Base-by-base conservation (phyloP, 2,113 vertebrate species). In the Cyanistes caeruleus region DNA sequence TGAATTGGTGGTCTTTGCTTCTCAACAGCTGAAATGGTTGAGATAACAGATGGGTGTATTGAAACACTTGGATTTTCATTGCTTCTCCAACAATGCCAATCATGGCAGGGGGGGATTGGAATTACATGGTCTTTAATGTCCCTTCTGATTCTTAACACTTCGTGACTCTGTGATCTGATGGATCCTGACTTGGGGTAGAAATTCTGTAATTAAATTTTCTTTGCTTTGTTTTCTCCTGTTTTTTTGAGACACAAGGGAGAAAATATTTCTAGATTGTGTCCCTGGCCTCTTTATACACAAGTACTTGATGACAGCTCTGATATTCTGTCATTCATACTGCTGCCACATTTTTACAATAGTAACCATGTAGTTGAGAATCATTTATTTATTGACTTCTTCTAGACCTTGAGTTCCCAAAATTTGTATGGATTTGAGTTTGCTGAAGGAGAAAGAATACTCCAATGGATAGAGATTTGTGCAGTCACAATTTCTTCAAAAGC, bases 401-500 rank as follows among this genome's bases (percentile, higher is more conserved):
- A 95, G 58, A 15, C 24, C 31, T 73, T 9, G 6, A 41, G 9
- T 78, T 87, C 39, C 30, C 48, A 9, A 39, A 89, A 92, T 95
- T 52, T 83, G 23, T 65, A 83, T 76, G 59, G 73, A 92, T 93
- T 94, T 95, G 82, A 76, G 89, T 95, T 96, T 74, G 8, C 51
- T 56, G 72, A 86, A 89, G 59, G 51, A 87, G 74, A 94, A 70
- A 81, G 65, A 95, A 90, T 86, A 87, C 63, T 93, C 48, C 58
- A 87, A 68, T 78, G 39, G 94, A 70, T 37, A 89, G 63, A 69
- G 8, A 68, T 52, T 27, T 75, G 21, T 56, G 20, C 24, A 44
- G 53, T 44, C 39, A 51, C 10, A n/a, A 14, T 62, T 83, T 73
- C 43, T 56, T 75, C 67, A 93, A 62, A 92, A 91, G 35, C 12